Base-by-base conservation (phyloP, 2,113 vertebrate genomes). In the Glaucidium brasilianum region DNA sequence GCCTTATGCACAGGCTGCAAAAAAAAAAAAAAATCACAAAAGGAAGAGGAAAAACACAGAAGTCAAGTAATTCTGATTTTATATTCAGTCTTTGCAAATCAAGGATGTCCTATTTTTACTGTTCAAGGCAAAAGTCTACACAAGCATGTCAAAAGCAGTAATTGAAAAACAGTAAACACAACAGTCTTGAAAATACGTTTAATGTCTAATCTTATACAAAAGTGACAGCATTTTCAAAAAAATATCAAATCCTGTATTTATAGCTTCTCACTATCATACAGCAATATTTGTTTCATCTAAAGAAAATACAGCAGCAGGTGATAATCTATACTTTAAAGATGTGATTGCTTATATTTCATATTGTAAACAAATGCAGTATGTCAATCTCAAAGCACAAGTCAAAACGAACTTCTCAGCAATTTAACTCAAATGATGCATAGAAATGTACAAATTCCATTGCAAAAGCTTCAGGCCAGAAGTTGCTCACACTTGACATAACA, bases 221-320 rank as follows among this genome's bases (percentile, higher is more conserved):
- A 98, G 97, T 98, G 98, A 98, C 97, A 97, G 97, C 92, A 97
- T 97, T 97, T 98, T 98, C 92, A 98, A 98, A 98, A 98, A 98
- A 98, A 98, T 98, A 98, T 98, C 97, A 98, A 98, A 98, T 97
- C 97, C 98, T 97, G 98, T 98, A 98, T 98, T 98, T 97, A 98
- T 97, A 97, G 94, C 95, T 97, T 97, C 97, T 96, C 96, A 96
- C 97, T 98, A 98, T 98, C 96, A 96, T 98, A 97, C 98, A 98
- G 98, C 98, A 98, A 98, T 97, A 97, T 98, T 97, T 94, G 96
- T 98, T 96, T 98, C 97, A 55, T 98, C 98, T 98, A 98, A 96
- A 98, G 97, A 97, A 97, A 98, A 98, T 97, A 98, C 98, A 98
- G 98, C 98, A 98, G 98, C 97, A 98, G 97, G 97, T 98, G 97